Evolutionary conservation across 2,113 vertebrate species (phyloP).

Genomic region (Gadus macrocephalus): DNA sequence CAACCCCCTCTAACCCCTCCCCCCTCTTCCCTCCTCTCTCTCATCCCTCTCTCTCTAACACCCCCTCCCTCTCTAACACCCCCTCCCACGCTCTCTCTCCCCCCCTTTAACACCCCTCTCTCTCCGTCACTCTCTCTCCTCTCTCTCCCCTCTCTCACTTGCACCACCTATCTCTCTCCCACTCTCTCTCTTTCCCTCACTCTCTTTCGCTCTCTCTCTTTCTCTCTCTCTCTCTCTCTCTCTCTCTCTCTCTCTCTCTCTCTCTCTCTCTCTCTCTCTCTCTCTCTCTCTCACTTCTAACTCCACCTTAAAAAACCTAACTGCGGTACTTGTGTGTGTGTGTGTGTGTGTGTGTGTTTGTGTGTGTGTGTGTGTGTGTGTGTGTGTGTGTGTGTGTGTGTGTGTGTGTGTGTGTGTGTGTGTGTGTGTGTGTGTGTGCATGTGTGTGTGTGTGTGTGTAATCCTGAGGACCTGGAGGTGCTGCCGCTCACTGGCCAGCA

Average conservation of each 20-base stretch:
- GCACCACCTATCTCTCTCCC: conserved; percentile 3
- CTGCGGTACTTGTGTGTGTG: conserved; percentile 50
- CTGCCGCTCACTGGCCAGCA: conserved; percentile 73
- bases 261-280: conserved; percentile 21
- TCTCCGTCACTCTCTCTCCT: conserved; percentile 21
- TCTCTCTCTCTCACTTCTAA: conserved; percentile 21
- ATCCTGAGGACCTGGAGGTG: conserved; percentile 76
- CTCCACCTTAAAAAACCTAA: conserved; percentile 7
- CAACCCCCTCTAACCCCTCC: conserved; percentile 43
- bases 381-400: conserved; percentile 28
- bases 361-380: conserved; percentile 21
- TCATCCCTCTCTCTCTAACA: conserved; percentile 10
- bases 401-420: conserved; percentile 29
- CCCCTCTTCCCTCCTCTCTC: conserved; percentile 11
- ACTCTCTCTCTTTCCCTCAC: conserved; percentile 18
- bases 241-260: conserved; percentile 20
- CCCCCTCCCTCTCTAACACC: conserved; percentile 21
- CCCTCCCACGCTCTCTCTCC: conserved; percentile 18
- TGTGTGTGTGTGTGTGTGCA: conserved; percentile 33
- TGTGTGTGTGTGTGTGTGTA: conserved; percentile 54
- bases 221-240: conserved; percentile 22
- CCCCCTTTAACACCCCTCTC: conserved; percentile 20
- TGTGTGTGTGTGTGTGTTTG: conserved; percentile 27
- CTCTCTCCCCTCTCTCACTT: conserved; percentile 39
- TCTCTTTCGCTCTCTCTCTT: conserved; percentile 26